Percentiles rank a stretch among this genome's conserved stretches.
phyloP scores from a whole-genome alignment of 2,888 invertebrate genomes.

The Cataglyphis cursor region DNA sequence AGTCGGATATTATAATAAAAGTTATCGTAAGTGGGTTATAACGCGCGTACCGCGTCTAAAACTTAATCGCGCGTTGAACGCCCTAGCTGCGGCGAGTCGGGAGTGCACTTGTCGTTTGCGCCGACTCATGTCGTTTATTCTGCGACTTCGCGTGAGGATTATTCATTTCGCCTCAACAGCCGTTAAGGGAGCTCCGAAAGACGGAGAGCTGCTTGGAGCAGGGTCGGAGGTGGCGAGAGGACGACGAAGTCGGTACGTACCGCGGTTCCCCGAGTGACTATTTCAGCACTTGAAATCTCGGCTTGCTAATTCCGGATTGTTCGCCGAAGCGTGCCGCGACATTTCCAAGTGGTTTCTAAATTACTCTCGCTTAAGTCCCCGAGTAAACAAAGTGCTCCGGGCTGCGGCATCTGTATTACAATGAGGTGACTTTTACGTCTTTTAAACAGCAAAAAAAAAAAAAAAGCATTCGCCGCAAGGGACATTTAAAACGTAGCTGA shows the following conservation, averaged over 20 bases:
- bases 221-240: slow-evolving; percentile 20
- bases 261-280: slow-evolving; percentile 70
- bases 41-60: slow-evolving; percentile 6
- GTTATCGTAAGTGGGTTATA: slow-evolving; percentile 34
- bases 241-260: slow-evolving; percentile 66
- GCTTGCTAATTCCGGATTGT: slow-evolving; percentile 65
- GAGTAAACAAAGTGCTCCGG: slow-evolving; percentile 49
- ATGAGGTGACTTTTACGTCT: slow-evolving; percentile 56
- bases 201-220: slow-evolving; percentile 28
- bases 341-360: slow-evolving; percentile 57
- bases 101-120: slow-evolving; percentile 42
- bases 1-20: slow-evolving; percentile 44
- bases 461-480: slow-evolving; percentile 29
- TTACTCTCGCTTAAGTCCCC: slow-evolving; percentile 53
- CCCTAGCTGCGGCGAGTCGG: background rate
- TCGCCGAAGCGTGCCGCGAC: slow-evolving; percentile 58
- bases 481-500: slow-evolving; percentile 36
- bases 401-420: slow-evolving; percentile 55
- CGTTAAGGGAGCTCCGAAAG: slow-evolving; percentile 69
- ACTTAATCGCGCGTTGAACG: slow-evolving; percentile 42
- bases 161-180: slow-evolving; percentile 74
- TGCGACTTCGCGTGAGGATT: slow-evolving; percentile 66
- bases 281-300: slow-evolving; percentile 66
- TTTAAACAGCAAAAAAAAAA: slow-evolving; percentile 40
- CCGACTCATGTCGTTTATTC: slow-evolving; percentile 56